Conservation (phyloP, 2,113 vertebrate genomes). For the Myrmecobius fasciatus region DNA sequence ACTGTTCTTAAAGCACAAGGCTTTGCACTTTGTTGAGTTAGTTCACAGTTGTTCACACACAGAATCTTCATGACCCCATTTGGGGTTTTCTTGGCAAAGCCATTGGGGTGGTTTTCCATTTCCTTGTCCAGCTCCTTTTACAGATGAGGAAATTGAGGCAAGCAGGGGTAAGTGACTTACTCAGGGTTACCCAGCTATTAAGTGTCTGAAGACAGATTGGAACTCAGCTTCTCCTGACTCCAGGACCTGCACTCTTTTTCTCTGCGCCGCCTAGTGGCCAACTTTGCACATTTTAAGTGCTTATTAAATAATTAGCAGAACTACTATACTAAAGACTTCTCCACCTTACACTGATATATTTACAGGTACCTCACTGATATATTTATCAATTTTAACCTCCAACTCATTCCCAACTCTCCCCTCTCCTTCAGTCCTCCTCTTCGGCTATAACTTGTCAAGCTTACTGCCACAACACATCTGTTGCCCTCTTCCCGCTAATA, state of each 20-base stretch:
- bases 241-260: too few species aligned
- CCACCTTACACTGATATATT: background rate
- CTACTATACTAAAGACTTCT: background rate
- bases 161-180: background rate
- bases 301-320: background rate
- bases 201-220: background rate
- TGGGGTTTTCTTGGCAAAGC: too few species aligned
- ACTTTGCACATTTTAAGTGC: background rate
- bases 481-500: background rate
- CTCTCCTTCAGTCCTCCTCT: background rate
- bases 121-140: background rate
- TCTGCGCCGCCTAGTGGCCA: too few species aligned
- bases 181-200: background rate
- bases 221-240: background rate
- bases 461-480: background rate
- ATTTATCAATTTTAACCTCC: background rate
- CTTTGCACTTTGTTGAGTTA: background rate
- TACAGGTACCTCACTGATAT: background rate
- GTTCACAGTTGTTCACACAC: background rate
- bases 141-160: background rate
- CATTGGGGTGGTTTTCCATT: too few species aligned
- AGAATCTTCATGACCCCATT: background rate
- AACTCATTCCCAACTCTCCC: background rate
- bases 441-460: background rate
- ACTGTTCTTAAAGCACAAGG: background rate